These are phyloP conservation scores for Bruchidius siliquastri DNA, from an alignment of 2,888 invertebrate genomes.

Conservation along the genomic window DNA sequence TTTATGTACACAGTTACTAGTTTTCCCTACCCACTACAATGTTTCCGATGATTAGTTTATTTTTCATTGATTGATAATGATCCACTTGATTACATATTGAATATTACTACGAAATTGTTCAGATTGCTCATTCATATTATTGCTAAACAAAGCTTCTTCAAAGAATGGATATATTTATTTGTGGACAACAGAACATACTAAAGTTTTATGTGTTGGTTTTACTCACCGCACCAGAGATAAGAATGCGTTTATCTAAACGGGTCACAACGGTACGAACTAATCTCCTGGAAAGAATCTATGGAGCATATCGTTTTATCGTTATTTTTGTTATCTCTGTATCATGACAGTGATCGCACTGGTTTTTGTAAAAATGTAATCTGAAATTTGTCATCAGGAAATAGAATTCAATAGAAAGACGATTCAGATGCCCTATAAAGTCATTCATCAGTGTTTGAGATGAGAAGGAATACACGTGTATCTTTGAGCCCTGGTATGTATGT, in stretches of 20 bases:
- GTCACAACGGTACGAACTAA: neutral
- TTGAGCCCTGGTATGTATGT: neutral
- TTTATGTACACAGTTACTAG: too few species aligned
- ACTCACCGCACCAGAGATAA: neutral
- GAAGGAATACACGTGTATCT: neutral
- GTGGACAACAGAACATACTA: neutral
- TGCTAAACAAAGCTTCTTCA: neutral
- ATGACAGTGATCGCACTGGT: neutral
- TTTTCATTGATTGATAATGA: too few species aligned
- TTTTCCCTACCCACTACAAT: too few species aligned
- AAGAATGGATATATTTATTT: neutral
- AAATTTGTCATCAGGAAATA: neutral
- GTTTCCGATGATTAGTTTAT: too few species aligned
- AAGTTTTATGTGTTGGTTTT: neutral
- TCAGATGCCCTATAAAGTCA: neutral
- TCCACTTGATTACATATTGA: too few species aligned
- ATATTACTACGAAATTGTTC: too few species aligned
- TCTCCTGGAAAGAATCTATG: neutral
- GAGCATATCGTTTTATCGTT: neutral
- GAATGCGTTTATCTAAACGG: neutral
- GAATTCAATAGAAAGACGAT: neutral
- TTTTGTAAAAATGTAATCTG: neutral
- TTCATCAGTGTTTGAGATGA: neutral
- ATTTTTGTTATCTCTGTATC: neutral
- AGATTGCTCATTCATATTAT: too few species aligned